Base-by-base conservation (phyloP, 2,113 vertebrate genomes). In the Arenaria interpres region DNA sequence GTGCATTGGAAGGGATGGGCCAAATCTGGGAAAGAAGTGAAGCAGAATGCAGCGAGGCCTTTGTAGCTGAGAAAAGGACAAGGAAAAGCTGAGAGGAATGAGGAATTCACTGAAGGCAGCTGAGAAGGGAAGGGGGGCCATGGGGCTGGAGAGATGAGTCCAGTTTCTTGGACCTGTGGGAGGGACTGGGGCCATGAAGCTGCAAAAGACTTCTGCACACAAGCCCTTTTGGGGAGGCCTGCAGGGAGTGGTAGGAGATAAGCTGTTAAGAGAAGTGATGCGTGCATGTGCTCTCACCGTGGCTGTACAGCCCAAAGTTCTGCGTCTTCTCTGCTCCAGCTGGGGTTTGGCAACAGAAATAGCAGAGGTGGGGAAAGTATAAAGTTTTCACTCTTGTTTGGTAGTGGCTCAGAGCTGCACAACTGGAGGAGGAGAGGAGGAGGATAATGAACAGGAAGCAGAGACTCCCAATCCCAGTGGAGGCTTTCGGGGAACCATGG, bases 401-500 rank as follows among this genome's bases (percentile, higher is more conserved):
- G 50, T 88, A 99, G 99, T 98, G 90, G 97, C 98, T 90, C 99
- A 99, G 95, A 98, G 96, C 43, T 99, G 98, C 46, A 98, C 98
- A 28, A 97, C 98, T 50, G 98, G 97, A 98, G 96, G 98, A 98
- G 95, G 96, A 98, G 97, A 99, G 97, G 96, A 98, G 95, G 98
- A 99, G 59, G 99, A 99, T 57, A 98, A 98, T n/a, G 99, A 98
- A 60, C 98, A 97, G 53, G 98, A 98, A 82, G 98, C 98, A 0
- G 98, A 99, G 95, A 99, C 98, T 4, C 98, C 98, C 73, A 98
- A 98, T 94, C 98, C 98, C 35, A 99, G 99, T 67, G 97, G 99
- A 78, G 98, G 99, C 71, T 99, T 99, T 86, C 99, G 99, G n/a
- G 99, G 99, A 88, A 99, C 99, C 5, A 98, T 99, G 97, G 99